Evolutionary conservation across 2,888 invertebrate species (phyloP).

Genomic region (Apotomis betuletana): DNA sequence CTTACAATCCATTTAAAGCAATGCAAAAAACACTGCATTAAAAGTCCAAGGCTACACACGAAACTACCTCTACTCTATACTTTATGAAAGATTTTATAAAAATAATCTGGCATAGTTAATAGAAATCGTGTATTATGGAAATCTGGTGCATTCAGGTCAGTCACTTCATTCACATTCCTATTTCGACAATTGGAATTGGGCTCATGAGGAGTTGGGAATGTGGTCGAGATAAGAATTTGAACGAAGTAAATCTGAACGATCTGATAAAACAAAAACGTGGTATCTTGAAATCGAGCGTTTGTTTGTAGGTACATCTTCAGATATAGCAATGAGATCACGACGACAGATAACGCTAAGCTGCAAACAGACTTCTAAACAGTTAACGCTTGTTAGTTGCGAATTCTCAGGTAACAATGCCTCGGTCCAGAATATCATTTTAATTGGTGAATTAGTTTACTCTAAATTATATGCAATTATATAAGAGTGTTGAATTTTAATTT

Average conservation of each 20-base stretch:
- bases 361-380: conserved; percentile 9
- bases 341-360: conserved; percentile 14
- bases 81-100: too few species aligned
- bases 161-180: too few species aligned
- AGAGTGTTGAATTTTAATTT: neutral
- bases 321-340: conserved; percentile 29
- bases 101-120: too few species aligned
- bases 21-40: too few species aligned
- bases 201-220: too few species aligned
- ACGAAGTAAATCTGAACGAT: too few species aligned
- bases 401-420: conserved; percentile 25
- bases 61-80: too few species aligned
- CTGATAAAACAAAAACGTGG: neutral
- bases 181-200: too few species aligned
- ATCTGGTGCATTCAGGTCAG: too few species aligned
- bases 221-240: too few species aligned
- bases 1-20: too few species aligned
- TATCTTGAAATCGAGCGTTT: neutral
- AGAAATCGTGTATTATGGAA: neutral
- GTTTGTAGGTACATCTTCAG: neutral
- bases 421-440: conserved; percentile 13
- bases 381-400: conserved; percentile 26
- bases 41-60: too few species aligned
- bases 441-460: conserved; percentile 15
- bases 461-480: neutral